Conservation (phyloP, 1,140 invertebrate species). For the Ceratosolen solmsi region DNA sequence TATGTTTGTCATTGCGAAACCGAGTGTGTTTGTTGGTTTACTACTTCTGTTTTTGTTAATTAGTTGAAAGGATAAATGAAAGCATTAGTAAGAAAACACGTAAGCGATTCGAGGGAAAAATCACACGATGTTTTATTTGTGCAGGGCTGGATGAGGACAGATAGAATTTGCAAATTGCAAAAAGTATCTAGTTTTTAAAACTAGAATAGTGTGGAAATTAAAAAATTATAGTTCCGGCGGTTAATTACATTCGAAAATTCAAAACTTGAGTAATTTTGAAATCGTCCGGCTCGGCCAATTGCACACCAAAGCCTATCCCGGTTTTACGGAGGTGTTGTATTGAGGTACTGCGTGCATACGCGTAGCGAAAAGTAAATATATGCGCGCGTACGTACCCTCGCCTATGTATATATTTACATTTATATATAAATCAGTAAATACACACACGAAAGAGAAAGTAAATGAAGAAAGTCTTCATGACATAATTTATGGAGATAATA, state of each 20-base stretch:
- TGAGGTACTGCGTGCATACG: slow-evolving; percentile 45
- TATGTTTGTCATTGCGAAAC: slow-evolving; percentile 39
- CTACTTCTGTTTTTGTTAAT: slow-evolving; percentile 52
- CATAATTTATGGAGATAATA: slow-evolving; percentile 16
- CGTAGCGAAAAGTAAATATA: slow-evolving; percentile 24
- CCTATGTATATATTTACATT: slow-evolving; percentile 51
- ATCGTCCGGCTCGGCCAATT: slow-evolving; percentile 45
- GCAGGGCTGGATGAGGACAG: slow-evolving; percentile 46
- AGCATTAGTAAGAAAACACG: slow-evolving; percentile 12
- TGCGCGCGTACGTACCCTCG: slow-evolving; percentile 35
- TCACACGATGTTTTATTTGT: slow-evolving; percentile 25
- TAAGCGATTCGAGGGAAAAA: slow-evolving; percentile 27
- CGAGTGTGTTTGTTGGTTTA: slow-evolving; percentile 49
- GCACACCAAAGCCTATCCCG: slow-evolving; percentile 50
- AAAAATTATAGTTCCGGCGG: slow-evolving; percentile 29
- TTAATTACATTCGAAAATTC: slow-evolving; percentile 29
- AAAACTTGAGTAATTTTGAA: slow-evolving; percentile 9
- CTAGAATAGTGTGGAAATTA: slow-evolving; percentile 5
- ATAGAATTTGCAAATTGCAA: slow-evolving; percentile 3
- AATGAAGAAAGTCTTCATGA: slow-evolving; percentile 6
- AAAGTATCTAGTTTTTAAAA: slow-evolving; percentile 28
- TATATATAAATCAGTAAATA: slow-evolving; percentile 46
- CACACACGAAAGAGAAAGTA: slow-evolving; percentile 37
- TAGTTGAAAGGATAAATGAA: slow-evolving; percentile 46
- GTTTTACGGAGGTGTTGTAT: slow-evolving; percentile 47